Evolutionary conservation across 1,140 invertebrate species (phyloP), one percentile per base, ranked within the genome.

Genomic region (Ganaspis sp.): DNA sequence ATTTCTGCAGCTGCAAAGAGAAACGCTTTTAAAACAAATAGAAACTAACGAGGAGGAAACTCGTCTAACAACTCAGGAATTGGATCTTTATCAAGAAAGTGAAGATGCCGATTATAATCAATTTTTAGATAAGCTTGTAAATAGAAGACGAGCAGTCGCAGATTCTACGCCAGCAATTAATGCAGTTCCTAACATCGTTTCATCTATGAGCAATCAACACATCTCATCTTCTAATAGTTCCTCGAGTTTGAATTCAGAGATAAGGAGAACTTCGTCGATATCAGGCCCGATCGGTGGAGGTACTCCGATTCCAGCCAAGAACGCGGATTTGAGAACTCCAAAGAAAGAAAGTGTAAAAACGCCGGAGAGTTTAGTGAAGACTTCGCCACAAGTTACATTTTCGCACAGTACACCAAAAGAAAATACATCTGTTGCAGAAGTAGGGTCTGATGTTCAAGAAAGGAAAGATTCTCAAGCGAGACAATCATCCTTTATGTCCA

Each of bases 41-140:
- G 96, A 98, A 87, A 95, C 95, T 12, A 99, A 99, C 90, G 93
- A 94, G 79, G 92, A 94, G 45, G 98, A 99, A 90, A 97, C 95
- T 17, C 91, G 93, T 69, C 93, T 96, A 9, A 97, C 96, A 19
- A 92, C 95, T 71, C 93, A 96, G 82, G 98, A 99, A 89, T 90
- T 99, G 38, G 95, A 98, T 84, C 90, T 93, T 12, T 94, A 93
- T 82, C 93, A 94, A 83, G 96, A 97, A 83, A 97, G 96, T 11
- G 96, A 97, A 81, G 97, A 98, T 84, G 95, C 97, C 12, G 95
- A 98, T 91, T 99, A 99, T 90, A 95, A 97, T 83, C 92, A 94
- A 84, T 97, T 97, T 88, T 87, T 97, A 69, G 95, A 96, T 70
- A 94, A 94, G 80, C 90, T 97, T 54, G 94, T 94, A 15, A 94